A percentile compares a stretch with the other conserved stretches of the same genome.
phyloP scores from a whole-genome alignment of 2,113 vertebrate genomes.

The Haliaeetus leucogaster region DNA sequence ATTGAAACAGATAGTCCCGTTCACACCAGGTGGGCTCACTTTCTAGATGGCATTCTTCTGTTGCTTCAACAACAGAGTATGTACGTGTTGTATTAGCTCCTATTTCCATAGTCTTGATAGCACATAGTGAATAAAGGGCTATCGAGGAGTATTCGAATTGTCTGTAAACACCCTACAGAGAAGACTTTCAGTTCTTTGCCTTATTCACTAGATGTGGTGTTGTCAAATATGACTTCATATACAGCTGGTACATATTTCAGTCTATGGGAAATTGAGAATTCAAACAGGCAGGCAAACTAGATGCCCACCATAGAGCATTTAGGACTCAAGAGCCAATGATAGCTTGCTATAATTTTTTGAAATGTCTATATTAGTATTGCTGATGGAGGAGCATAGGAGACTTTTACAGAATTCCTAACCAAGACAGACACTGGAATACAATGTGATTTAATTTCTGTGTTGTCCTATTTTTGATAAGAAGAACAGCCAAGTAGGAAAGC shows the following conservation, averaged over 20 bases:
- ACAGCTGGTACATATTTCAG: neutral
- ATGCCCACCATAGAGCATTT: neutral
- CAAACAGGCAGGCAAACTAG: neutral
- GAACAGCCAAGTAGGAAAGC: neutral
- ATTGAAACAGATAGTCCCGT: neutral
- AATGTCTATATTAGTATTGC: neutral
- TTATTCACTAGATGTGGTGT: neutral
- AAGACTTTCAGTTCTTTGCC: neutral
- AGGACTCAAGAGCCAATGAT: neutral
- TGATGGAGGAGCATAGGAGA: neutral
- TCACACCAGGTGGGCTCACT: neutral
- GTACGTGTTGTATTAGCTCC: neutral
- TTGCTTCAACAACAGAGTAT: neutral
- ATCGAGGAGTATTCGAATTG: neutral
- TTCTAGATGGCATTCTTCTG: neutral
- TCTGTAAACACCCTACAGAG: neutral
- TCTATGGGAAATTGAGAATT: neutral
- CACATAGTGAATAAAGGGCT: neutral
- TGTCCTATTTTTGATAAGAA: neutral
- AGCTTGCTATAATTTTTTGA: neutral
- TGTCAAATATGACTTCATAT: neutral
- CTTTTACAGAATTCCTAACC: neutral
- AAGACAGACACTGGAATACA: neutral
- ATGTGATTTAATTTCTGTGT: neutral
- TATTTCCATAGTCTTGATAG: neutral